Evolutionary conservation across 2,797 vertebrate species (phyloP).

Genomic region (Acridotheres tristis): DNA sequence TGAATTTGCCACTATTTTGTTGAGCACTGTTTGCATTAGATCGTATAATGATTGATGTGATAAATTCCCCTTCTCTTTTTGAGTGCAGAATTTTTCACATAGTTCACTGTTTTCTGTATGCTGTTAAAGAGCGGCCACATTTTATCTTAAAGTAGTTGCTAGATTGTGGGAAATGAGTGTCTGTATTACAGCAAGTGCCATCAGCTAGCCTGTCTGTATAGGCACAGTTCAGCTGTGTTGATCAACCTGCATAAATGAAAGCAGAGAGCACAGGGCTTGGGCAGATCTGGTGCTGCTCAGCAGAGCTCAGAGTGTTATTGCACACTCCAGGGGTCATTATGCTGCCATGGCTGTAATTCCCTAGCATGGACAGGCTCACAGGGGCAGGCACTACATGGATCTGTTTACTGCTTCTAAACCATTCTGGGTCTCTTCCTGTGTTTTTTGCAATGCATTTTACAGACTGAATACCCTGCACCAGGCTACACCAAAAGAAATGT

Average conservation of each 20-base stretch:
- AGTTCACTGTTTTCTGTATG: background rate
- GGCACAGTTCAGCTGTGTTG: background rate
- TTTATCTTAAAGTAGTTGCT: background rate
- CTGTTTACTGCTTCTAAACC: background rate
- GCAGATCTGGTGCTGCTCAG: background rate
- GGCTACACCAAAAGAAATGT: background rate
- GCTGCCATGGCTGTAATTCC: background rate
- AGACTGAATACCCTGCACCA: background rate
- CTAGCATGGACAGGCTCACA: background rate
- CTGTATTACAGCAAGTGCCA: background rate
- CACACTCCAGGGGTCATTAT: fast-evolving
- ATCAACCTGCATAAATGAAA: background rate
- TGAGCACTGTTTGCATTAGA: background rate
- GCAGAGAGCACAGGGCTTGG: background rate
- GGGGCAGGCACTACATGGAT: background rate
- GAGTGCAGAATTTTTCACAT: background rate
- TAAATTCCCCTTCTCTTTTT: background rate
- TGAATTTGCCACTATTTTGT: background rate
- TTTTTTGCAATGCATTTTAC: background rate
- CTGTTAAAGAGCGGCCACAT: background rate
- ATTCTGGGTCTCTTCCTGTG: background rate
- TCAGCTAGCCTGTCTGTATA: background rate
- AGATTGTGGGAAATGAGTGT: background rate
- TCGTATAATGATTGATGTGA: background rate
- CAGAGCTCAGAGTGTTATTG: background rate